Base-by-base conservation (phyloP, 2,113 vertebrate genomes). In the Phaethon lepturus region DNA sequence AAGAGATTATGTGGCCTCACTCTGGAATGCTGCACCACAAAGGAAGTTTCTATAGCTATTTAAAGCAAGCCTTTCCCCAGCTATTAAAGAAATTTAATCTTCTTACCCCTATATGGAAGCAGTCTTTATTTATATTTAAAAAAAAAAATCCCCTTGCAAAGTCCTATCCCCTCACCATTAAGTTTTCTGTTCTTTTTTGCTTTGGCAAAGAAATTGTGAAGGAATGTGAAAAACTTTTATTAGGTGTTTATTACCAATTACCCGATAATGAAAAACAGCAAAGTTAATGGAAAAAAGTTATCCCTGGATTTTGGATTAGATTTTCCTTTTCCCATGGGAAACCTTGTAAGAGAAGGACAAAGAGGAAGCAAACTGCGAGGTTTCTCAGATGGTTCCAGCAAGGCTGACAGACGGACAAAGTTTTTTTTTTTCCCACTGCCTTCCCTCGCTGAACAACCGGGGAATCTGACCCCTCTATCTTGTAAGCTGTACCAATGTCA, bases 1-100 rank as follows among this genome's bases (percentile, higher is more conserved):
- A 10, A 74, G 96, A 96, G 96, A 97, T 97, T 97, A 95, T 96
- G 86, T 67, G 97, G 93, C 95, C 93, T 97, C 96, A 79, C 90
- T 90, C 78, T 97, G 97, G 92, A 97, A 97, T 97, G 95, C 33
- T 93, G 66, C n/a, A n/a, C 71, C 92, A 97, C 96, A 97, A 97
- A 96, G 93, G 82, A 94, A 90, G 88, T 90, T 88, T 92, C 96
- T 93, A 95, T 88, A 96, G 93, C 92, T 97, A 96, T 95, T 97
- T 96, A 97, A 97, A 97, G 95, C 75, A 66, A 93, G 95, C 82
- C 50, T 93, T 96, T 93, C 91, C 88, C 88, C 71, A 92, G 93
- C 95, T 93, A 94, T 94, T 97, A 96, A 88, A 96, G 95, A 97
- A 96, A 97, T 95, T 90, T 95, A 97, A 97, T 96, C 97, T 96